Evolutionary conservation across 37 sponge, comb jelly and placozoan species (phyloP).

Genomic region (Amphimedon queenslandica): DNA sequence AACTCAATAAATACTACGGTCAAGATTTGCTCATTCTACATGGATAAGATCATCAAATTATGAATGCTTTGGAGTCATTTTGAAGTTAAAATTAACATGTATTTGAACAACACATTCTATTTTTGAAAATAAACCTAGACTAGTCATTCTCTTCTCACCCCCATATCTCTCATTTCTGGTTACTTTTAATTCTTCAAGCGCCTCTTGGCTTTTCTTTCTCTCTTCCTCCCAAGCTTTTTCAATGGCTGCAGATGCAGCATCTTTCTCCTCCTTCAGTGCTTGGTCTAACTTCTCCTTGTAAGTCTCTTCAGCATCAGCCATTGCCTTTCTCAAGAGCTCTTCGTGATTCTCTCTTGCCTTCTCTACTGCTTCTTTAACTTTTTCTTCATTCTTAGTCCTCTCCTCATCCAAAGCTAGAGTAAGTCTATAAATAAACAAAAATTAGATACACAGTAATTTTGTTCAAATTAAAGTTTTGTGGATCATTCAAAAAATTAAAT

Average conservation of each 20-base stretch:
- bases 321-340: conserved; percentile 22
- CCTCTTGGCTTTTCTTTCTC: conserved; percentile 5
- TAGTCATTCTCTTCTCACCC: too few relatives aligned
- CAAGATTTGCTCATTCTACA: too few relatives aligned
- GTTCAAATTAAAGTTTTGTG: too few relatives aligned
- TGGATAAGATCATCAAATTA: too few relatives aligned
- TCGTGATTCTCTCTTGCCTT: conserved; percentile 41
- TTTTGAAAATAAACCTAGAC: too few relatives aligned
- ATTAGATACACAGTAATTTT: not conserved
- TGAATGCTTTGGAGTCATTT: too few relatives aligned
- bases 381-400: conserved; percentile 29
- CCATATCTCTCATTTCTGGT: too few relatives aligned
- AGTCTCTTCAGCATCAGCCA: conserved; percentile 18
- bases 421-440: conserved; percentile 32
- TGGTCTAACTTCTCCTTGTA: conserved; percentile 29
- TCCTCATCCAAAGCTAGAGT: conserved; percentile 53
- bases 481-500: not conserved
- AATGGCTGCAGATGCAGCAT: not conserved
- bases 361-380: conserved; percentile 24
- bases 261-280: conserved; percentile 47
- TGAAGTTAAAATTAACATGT: not conserved
- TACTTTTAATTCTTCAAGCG: conserved; percentile 21
- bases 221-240: conserved; percentile 8
- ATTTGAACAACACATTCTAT: too few relatives aligned
- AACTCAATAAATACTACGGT: too few relatives aligned